These are phyloP conservation scores for Glossophaga mutica DNA, from an alignment of 2,797 vertebrate genomes.

Conservation along the genomic window DNA sequence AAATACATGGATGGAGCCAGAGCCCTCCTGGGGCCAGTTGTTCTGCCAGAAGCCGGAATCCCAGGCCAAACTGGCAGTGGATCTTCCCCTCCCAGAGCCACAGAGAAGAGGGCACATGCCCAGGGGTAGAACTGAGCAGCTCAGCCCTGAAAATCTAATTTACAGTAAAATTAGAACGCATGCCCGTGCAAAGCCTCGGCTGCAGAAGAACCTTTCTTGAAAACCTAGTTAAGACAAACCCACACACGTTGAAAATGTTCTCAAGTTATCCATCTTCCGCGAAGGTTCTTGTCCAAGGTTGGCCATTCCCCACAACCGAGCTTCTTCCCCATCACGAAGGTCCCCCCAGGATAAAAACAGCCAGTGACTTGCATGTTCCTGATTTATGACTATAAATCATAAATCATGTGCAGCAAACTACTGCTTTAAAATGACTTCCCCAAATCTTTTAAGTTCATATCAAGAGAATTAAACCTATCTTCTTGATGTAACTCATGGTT, in stretches of 20 bases:
- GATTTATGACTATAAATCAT: background rate
- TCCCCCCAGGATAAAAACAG: background rate
- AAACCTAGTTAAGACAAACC: constrained; percentile 29
- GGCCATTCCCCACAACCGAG: background rate
- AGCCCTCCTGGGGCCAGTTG: background rate
- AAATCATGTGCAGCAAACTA: background rate
- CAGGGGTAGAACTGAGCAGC: background rate
- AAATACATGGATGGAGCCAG: background rate
- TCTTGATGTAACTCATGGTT: background rate
- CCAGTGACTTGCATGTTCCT: background rate
- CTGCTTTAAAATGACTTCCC: background rate
- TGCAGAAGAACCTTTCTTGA: background rate
- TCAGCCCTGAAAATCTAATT: constrained; percentile 32
- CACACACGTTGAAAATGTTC: background rate
- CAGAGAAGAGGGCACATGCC: background rate
- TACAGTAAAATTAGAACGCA: background rate
- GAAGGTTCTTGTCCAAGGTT: background rate
- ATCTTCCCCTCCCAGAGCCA: background rate
- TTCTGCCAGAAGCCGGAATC: background rate
- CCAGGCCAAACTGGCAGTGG: background rate
- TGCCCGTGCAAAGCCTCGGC: background rate
- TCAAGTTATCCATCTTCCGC: background rate
- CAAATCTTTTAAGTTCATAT: background rate
- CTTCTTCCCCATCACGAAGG: background rate
- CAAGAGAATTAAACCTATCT: background rate